A percentile compares a stretch with the other conserved stretches of the same genome.
Conservation (phyloP, 2,888 invertebrate genomes). For the Amphipoea lucens region DNA sequence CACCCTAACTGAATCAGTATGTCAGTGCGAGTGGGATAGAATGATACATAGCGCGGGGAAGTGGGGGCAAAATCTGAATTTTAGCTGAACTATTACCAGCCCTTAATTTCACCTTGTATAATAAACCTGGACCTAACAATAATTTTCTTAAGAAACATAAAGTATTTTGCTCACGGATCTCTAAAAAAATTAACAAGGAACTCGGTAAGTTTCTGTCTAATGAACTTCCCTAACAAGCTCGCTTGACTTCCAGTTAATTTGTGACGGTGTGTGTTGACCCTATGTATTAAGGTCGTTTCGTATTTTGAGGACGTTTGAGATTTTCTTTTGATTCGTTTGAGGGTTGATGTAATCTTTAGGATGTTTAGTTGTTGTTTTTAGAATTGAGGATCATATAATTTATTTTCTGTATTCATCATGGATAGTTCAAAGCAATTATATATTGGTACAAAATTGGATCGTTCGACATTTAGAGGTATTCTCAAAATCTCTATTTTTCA, state of each 20-base stretch:
- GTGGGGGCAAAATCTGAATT: too few relatives aligned
- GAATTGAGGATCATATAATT: not conserved
- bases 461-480: not conserved
- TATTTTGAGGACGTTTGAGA: conserved; percentile 30
- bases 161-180: conserved; percentile 41
- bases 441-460: not conserved
- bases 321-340: conserved; percentile 20
- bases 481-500: not conserved
- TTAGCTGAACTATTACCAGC: too few relatives aligned
- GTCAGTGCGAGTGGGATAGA: too few relatives aligned
- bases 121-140: not conserved
- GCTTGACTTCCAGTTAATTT: conserved; percentile 62
- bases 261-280: conserved; percentile 53
- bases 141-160: not conserved
- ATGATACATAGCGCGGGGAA: too few relatives aligned
- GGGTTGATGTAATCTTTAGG: not conserved
- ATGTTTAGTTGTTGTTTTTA: not conserved
- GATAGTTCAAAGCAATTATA: not conserved
- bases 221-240: conserved; percentile 64
- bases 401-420: not conserved
- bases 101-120: not conserved
- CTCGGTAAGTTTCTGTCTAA: conserved; percentile 53
- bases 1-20: too few relatives aligned
- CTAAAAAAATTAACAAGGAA: conserved; percentile 55
- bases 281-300: conserved; percentile 29